Evolutionary conservation across 2,888 invertebrate genomes (phyloP).

Genomic region (Eupeodes latifasciatus): DNA sequence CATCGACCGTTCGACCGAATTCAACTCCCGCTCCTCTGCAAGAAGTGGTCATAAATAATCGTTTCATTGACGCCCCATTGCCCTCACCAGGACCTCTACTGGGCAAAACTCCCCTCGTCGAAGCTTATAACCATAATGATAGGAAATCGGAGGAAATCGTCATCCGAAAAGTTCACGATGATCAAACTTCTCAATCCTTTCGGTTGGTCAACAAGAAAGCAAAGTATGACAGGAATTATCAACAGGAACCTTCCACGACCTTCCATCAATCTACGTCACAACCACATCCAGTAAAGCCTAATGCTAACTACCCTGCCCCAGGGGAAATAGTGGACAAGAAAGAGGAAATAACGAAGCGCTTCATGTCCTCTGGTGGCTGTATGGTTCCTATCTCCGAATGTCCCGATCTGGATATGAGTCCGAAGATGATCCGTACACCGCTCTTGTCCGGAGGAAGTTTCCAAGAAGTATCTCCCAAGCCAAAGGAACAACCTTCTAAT

Average conservation of each 20-base stretch:
- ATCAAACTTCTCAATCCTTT: conserved; percentile 78
- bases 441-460: conserved; percentile 93
- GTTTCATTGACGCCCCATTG: conserved; percentile 87
- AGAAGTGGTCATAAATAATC: conserved; percentile 77
- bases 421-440: conserved; percentile 91
- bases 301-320: conserved; percentile 86
- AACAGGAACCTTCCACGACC: conserved; percentile 51
- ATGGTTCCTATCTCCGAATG: conserved; percentile 87
- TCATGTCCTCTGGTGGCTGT: conserved; percentile 82
- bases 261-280: conserved; percentile 41
- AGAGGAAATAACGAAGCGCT: conserved; percentile 81
- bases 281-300: conserved; percentile 24
- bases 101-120: conserved; percentile 92
- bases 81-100: conserved; percentile 93
- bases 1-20: conserved; percentile 35
- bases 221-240: conserved; percentile 63
- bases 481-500: conserved; percentile 79
- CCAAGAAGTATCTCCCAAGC: conserved; percentile 84
- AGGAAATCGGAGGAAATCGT: conserved; percentile 81
- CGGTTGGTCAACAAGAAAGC: conserved; percentile 49
- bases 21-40: conserved; percentile 52
- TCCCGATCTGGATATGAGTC: conserved; percentile 87
- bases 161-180: conserved; percentile 83
- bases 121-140: conserved; percentile 85
- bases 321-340: conserved; percentile 76